These are phyloP conservation scores for Yponomeuta malinellus DNA, from an alignment of 2,888 invertebrate species.

Conservation along the genomic window DNA sequence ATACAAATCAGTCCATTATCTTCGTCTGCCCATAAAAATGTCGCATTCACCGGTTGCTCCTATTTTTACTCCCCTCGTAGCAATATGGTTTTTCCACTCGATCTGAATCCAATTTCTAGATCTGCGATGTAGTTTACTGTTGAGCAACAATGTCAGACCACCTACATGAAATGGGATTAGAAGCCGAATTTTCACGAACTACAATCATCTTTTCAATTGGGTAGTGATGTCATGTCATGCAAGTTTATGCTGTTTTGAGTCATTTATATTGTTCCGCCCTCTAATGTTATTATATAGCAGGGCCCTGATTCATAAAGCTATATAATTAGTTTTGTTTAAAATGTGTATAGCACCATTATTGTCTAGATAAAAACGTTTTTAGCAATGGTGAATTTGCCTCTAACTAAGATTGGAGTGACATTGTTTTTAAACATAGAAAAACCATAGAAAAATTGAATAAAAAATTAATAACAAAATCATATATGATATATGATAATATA, in stretches of 20 bases:
- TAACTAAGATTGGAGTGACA: too few species aligned
- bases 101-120: not conserved
- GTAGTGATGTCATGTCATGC: not conserved
- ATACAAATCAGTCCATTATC: slow-evolving; percentile 2
- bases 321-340: too few species aligned
- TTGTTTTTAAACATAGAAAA: too few species aligned
- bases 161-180: not conserved
- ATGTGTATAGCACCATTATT: too few species aligned
- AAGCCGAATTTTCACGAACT: not conserved
- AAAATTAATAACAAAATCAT: too few species aligned
- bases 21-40: not conserved
- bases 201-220: not conserved
- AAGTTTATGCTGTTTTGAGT: not conserved
- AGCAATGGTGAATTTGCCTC: too few species aligned
- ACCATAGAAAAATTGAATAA: too few species aligned
- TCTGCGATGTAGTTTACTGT: not conserved
- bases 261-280: not conserved
- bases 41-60: not conserved
- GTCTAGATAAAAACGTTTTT: too few species aligned
- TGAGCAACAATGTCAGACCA: not conserved
- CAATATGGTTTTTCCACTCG: not conserved
- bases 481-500: too few species aligned
- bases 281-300: not conserved
- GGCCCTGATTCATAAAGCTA: too few species aligned
- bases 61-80: slow-evolving; percentile 6